Evolutionary conservation across 2,113 vertebrate genomes (phyloP), one percentile per base, ranked within the genome.

Genomic region (Beaufortia kweichowensis): DNA sequence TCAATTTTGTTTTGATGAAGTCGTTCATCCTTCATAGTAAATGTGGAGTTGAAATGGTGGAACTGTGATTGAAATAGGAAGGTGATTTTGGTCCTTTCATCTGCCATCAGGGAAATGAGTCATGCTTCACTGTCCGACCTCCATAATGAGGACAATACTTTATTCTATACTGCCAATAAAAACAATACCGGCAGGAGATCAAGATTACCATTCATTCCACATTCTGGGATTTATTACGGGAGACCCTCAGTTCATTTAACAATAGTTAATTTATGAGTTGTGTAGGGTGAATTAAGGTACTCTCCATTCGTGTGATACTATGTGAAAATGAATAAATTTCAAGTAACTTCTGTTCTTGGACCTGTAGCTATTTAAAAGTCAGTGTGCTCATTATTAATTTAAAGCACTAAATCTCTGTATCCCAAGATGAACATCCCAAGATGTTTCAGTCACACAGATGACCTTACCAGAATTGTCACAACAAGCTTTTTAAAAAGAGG

Each of bases 21-120:
- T 71, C 77, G 21, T 28, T 76, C 63, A 72, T 62, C 1, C 21
- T 85, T n/a, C 73, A 75, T 85, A 83, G 82, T 82, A 74, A 79
- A 84, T 72, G 69, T 64, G 68, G 50, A 65, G 65, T 60, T 33
- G n/a, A 64, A 74, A 65, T 70, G 75, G 66, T 6, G 17, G 71
- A 57, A 73, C 29, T 75, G 57, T 29, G 29, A 72, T 39, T 61
- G 61, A 61, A 84, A 61, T 63, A 26, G 74, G 61, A 76, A 73
- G 69, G 75, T 56, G 74, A 56, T n/a, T 35, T 74, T 15, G 81
- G 48, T 79, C 46, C 55, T 76, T 80, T 73, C 41, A 46, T 77
- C 63, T 75, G 63, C 59, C 23, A 6, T n/a, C 39, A 33, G 46
- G 59, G 62, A 63, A 59, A 69, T 50, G 59, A 73, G 61, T 71